Evolutionary conservation across 2,888 invertebrate genomes (phyloP).

Genomic region (Leucozona laternaria): DNA sequence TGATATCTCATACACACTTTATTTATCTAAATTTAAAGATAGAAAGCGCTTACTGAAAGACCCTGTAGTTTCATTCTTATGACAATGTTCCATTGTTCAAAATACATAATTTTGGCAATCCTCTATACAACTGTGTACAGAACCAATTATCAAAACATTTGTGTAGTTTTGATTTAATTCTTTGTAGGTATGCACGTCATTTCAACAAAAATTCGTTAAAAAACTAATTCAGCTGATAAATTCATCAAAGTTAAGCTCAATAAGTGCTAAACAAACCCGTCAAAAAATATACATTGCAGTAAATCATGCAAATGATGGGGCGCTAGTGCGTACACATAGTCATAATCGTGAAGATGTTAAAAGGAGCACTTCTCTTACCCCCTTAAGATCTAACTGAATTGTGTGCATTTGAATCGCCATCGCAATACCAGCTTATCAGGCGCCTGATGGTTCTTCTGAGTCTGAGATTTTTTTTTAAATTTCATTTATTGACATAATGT

Average conservation of each 20-base stretch:
- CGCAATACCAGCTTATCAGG: conserved; percentile 40
- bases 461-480: conserved; percentile 11
- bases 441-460: conserved; percentile 29
- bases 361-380: conserved; percentile 31
- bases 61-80: no score
- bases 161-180: no score
- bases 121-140: no score
- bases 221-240: neutral
- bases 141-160: no score
- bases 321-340: conserved; percentile 21
- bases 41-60: no score
- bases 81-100: no score
- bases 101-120: no score
- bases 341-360: conserved; percentile 46
- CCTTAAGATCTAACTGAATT: conserved; percentile 47
- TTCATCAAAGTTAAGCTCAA: neutral
- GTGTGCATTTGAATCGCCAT: conserved; percentile 36
- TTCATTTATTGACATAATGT: conserved; percentile 74
- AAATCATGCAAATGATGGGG: conserved; percentile 62
- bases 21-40: no score
- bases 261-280: neutral
- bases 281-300: conserved; percentile 48
- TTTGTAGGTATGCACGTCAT: neutral
- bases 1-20: no score
- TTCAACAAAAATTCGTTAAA: neutral